These are phyloP conservation scores for Halcyon smyrnensis DNA, from an alignment of 2,797 vertebrate species.

Conservation along the genomic window DNA sequence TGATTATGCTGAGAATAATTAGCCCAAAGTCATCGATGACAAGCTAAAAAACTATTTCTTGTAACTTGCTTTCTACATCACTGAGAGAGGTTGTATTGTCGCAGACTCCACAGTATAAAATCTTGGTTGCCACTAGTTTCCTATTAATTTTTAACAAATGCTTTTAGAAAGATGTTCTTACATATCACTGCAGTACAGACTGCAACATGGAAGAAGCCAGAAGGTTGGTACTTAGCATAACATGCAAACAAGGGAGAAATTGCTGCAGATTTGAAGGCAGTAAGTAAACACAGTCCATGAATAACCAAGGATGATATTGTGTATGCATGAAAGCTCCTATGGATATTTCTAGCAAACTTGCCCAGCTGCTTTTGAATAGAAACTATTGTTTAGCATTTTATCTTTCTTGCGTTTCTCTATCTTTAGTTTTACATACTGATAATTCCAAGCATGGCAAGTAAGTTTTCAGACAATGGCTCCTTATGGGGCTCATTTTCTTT, in stretches of 20 bases:
- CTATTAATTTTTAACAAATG: background rate
- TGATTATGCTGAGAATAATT: constrained; percentile 6
- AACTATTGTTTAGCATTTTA: background rate
- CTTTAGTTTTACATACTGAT: background rate
- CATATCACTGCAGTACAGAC: background rate
- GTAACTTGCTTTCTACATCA: background rate
- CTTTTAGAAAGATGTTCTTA: background rate
- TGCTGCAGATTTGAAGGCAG: background rate
- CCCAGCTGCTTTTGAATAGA: background rate
- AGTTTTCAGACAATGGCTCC: background rate
- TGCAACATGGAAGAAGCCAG: background rate
- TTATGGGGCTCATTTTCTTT: background rate
- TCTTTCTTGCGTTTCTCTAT: background rate
- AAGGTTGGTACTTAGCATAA: background rate
- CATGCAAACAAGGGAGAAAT: constrained; percentile 1
- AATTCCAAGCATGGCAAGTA: background rate
- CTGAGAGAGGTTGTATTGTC: background rate
- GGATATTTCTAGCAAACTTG: background rate
- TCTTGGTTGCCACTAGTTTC: background rate
- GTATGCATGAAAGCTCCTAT: background rate
- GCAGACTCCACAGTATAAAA: background rate
- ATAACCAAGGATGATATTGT: background rate
- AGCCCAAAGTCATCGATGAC: background rate
- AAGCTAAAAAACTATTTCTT: background rate
- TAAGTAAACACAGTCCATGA: background rate